A percentile compares a stretch with the other conserved stretches of the same genome.
Evolutionary conservation across 2,113 vertebrate species (phyloP).

Genomic region (Anolis sagrei): DNA sequence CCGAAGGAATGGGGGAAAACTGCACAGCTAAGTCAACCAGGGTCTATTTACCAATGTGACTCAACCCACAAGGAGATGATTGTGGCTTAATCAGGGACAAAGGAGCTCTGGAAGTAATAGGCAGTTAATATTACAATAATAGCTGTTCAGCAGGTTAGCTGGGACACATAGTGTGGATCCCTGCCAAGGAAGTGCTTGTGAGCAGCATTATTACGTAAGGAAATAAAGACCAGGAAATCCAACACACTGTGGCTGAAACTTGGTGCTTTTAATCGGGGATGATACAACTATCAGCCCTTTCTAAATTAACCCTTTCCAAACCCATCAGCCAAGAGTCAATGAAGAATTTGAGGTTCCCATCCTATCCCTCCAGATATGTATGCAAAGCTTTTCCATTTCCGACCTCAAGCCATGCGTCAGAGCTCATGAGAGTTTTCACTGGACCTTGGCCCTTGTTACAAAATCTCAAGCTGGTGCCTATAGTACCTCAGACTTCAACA

Average conservation of each 20-base stretch:
- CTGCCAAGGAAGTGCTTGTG: neutral
- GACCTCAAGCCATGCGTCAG: neutral
- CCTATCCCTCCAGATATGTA: neutral
- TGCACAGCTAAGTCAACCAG: neutral
- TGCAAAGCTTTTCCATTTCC: neutral
- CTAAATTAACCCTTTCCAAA: neutral
- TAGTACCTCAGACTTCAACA: neutral
- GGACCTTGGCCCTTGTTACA: neutral
- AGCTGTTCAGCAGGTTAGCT: constrained; percentile 2
- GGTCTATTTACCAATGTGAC: neutral
- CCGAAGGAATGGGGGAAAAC: neutral
- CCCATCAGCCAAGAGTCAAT: too few relatives aligned
- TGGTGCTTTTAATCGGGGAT: neutral
- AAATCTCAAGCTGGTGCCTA: neutral
- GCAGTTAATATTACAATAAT: neutral
- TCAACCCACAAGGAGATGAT: neutral
- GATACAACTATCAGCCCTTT: neutral
- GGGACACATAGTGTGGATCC: constrained; percentile 5
- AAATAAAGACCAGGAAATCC: constrained; percentile 4
- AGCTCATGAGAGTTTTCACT: neutral
- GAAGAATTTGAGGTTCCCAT: neutral
- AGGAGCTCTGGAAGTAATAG: neutral
- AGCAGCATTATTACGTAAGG: neutral
- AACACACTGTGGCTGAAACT: neutral
- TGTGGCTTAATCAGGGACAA: neutral